Conservation (phyloP, 2,797 vertebrate genomes). For the Dendrocincla tyrannina region DNA sequence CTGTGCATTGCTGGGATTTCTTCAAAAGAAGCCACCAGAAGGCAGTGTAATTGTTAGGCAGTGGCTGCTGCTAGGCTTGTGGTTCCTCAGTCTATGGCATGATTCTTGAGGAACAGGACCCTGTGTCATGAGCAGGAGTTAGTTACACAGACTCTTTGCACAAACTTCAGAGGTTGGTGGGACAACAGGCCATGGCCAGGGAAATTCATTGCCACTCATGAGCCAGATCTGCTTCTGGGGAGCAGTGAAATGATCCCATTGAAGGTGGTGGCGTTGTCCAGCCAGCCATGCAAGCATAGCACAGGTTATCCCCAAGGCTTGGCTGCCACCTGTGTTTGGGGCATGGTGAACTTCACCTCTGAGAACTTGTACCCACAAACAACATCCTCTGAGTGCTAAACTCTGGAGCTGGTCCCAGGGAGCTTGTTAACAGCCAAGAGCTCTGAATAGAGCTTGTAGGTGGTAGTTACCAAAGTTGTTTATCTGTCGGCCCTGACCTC, state of each 20-base stretch:
- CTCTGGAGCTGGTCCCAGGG: not conserved
- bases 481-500: not conserved
- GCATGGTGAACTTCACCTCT: conserved; percentile 77
- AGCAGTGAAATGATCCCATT: conserved; percentile 81
- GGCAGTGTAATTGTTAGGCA: not conserved
- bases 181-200: conserved; percentile 81
- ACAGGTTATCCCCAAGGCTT: conserved; percentile 80
- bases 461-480: not conserved
- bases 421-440: not conserved
- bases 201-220: conserved; percentile 78
- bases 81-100: not conserved
- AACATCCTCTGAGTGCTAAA: not conserved
- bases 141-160: not conserved
- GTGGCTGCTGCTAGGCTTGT: not conserved
- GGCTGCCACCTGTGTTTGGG: conserved; percentile 81
- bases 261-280: conserved; percentile 83
- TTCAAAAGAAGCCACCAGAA: not conserved
- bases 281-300: conserved; percentile 84
- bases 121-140: not conserved
- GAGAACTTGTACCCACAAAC: not conserved
- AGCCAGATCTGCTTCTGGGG: conserved; percentile 70
- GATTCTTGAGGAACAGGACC: not conserved
- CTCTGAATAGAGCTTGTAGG: not conserved
- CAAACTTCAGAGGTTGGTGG: conserved; percentile 59
- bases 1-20: not conserved